phyloP scores from a whole-genome alignment of 1,140 invertebrate genomes.

The Agraylea sexmaculata region DNA sequence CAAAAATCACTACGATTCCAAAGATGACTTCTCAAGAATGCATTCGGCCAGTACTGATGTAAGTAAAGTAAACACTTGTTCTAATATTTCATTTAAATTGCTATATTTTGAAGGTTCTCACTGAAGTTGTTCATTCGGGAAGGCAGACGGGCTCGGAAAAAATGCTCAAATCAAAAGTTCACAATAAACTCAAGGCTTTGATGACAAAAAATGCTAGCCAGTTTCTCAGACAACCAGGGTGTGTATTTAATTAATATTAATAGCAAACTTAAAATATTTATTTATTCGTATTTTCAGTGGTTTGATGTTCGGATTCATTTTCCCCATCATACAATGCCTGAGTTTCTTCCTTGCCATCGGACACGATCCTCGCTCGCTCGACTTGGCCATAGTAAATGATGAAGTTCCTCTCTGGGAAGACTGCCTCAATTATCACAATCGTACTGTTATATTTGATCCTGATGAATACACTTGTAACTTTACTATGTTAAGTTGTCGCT shows the following conservation, averaged over 20 bases:
- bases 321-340: constrained; percentile 69
- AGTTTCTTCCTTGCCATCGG: constrained; percentile 74
- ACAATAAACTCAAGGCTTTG: constrained; percentile 33
- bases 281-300: constrained; percentile 43
- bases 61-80: constrained; percentile 17
- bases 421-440: constrained; percentile 25
- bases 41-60: constrained; percentile 38
- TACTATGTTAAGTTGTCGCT: constrained; percentile 37
- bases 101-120: constrained; percentile 13
- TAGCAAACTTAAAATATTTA: neutral
- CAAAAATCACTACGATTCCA: constrained; percentile 28
- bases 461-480: constrained; percentile 31
- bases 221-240: constrained; percentile 54
- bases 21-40: constrained; percentile 28
- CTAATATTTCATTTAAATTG: neutral
- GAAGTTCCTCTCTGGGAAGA: constrained; percentile 43
- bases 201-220: constrained; percentile 53
- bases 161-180: constrained; percentile 19
- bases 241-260: constrained; percentile 25
- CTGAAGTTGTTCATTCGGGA: neutral
- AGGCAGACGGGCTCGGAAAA: constrained; percentile 14
- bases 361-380: constrained; percentile 56
- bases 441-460: constrained; percentile 20
- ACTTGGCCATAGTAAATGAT: constrained; percentile 63
- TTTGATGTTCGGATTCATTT: constrained; percentile 64